These are phyloP conservation scores for Darevskia nairensis DNA, from an alignment of 2,797 vertebrate genomes.

Conservation along the genomic window DNA sequence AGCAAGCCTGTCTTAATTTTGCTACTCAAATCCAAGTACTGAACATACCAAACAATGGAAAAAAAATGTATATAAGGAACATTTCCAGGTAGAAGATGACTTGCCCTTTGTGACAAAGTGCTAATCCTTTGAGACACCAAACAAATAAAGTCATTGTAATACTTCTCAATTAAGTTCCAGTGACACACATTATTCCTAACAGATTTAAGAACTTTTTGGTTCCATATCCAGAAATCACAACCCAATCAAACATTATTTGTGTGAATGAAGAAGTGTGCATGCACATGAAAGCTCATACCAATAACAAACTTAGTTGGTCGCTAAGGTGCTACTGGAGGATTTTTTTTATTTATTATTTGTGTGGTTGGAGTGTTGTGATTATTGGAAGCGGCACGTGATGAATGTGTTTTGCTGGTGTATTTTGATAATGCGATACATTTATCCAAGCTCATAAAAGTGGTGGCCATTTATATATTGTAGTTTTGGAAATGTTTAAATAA, in stretches of 20 bases:
- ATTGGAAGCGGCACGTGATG: background rate
- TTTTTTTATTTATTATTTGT: background rate
- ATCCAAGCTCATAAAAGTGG: background rate
- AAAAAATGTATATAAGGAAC: background rate
- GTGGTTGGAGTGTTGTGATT: background rate
- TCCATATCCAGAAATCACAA: background rate
- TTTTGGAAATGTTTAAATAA: background rate
- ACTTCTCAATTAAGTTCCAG: background rate
- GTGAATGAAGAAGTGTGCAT: background rate
- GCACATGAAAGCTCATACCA: no score
- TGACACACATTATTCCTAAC: background rate
- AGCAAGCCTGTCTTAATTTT: background rate
- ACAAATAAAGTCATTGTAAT: background rate
- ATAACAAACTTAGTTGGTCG: no score
- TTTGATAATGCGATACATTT: background rate
- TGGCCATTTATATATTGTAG: background rate
- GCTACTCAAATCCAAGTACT: background rate
- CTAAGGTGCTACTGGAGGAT: no score
- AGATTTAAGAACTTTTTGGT: constrained; percentile 1
- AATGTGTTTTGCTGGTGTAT: background rate
- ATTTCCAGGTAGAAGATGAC: background rate
- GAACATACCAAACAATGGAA: background rate
- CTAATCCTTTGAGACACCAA: background rate
- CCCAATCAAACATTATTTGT: background rate
- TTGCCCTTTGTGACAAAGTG: background rate